Evolutionary conservation across 2,113 vertebrate species (phyloP), one percentile per base, ranked within the genome.

Genomic region (Paramisgurnus dabryanus): DNA sequence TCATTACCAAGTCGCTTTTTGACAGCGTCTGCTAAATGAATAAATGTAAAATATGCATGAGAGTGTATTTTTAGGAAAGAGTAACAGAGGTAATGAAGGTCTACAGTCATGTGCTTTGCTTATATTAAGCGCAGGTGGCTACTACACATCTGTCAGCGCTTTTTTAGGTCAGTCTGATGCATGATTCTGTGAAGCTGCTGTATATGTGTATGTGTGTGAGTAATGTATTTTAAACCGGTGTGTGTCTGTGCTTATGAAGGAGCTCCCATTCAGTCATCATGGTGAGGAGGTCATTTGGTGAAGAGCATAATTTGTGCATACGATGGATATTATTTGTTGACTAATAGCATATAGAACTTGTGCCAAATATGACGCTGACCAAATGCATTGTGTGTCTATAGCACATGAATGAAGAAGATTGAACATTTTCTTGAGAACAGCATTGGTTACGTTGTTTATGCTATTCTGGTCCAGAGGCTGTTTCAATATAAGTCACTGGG

Each of bases 91-190:
- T 12, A 72, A 72, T 43, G 39, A 34, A 72, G 10, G 53, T 58
- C 5, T 72, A 43, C 41, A 40, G 41, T 72, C 9, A 72, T 43
- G 53, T 43, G 39, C 53, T 58, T 72, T 43, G 17, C 39, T 58
- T 58, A 13, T 67, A 40, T 60, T 53, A 22, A 58, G 55, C n/a
- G 64, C 34, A 60, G 71, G 18, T 22, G 18, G 18, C 55, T 13
- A 43, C 53, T 68, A 55, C 69, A 79, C 71, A 67, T 75, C 43
- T 72, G 17, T 50, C 41, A 71, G 63, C 65, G 57, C 40, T 78
- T 55, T 86, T 86, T 65, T 86, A 83, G 85, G 85, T 86, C 85
- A 84, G 78, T 53, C 64, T 83, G 85, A 84, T 79, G 45, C 71
- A 76, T 67, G 65, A 41, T 69, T 67, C 60, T 53, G 50, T 22